phyloP scores from a whole-genome alignment of 2,797 vertebrate genomes.

The Coluber constrictor region DNA sequence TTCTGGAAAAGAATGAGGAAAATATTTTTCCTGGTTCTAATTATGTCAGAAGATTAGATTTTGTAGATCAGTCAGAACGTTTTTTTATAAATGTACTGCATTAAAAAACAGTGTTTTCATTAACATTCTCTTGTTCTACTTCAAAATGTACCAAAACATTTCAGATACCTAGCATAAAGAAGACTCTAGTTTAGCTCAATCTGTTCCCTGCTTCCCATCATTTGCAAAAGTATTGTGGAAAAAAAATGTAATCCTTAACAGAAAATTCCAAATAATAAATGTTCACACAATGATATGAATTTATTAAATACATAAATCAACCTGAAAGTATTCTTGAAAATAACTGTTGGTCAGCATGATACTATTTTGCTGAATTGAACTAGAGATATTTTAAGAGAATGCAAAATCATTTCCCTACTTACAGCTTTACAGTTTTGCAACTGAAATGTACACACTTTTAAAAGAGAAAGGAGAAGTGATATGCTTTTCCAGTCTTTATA shows the following conservation, averaged over 20 bases:
- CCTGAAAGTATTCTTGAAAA: neutral
- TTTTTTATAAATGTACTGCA: neutral
- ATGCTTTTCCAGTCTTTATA: neutral
- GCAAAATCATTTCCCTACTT: constrained; percentile 50
- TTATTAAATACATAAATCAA: neutral
- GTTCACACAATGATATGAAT: neutral
- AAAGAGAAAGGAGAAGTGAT: constrained; percentile 18
- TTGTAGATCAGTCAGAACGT: neutral
- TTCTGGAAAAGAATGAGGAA: neutral
- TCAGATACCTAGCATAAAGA: neutral
- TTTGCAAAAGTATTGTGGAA: neutral
- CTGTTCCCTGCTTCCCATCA: neutral
- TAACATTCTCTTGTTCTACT: no score
- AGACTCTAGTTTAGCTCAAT: neutral
- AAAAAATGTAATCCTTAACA: neutral
- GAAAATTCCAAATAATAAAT: neutral
- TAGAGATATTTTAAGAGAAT: constrained; percentile 51
- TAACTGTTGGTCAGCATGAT: constrained; percentile 52
- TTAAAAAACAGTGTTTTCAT: neutral
- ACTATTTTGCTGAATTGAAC: constrained; percentile 43
- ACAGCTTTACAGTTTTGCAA: constrained; percentile 46
- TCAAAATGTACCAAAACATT: neutral
- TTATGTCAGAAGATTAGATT: neutral
- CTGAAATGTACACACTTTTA: neutral
- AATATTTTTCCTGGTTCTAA: neutral